Percentiles rank a stretch among this genome's conserved stretches.
Conservation (phyloP, 2,113 vertebrate species). For the Mixornis gularis region DNA sequence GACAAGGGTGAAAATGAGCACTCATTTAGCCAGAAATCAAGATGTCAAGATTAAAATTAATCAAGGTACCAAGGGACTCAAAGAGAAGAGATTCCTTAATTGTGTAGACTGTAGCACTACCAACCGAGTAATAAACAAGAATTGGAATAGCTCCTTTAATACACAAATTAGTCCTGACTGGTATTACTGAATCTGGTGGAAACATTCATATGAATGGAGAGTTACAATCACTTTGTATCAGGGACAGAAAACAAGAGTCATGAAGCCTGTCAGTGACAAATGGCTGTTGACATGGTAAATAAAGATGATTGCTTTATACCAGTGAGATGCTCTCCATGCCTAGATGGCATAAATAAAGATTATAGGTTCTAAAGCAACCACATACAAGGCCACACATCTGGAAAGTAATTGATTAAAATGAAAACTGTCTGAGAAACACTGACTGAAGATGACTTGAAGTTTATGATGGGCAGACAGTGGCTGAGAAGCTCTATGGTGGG, state of each 20-base stretch:
- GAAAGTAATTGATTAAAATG: background rate
- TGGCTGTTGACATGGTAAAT: background rate
- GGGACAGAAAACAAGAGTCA: background rate
- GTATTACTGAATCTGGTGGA: background rate
- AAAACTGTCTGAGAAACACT: background rate
- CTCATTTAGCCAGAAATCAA: conserved; percentile 68
- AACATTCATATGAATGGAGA: background rate
- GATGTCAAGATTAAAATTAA: conserved; percentile 68
- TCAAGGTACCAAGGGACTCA: conserved; percentile 59
- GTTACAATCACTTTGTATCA: background rate
- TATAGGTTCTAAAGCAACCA: background rate
- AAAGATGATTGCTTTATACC: conserved; percentile 9
- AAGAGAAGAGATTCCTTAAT: conserved; percentile 59
- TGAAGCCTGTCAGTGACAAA: conserved; percentile 22
- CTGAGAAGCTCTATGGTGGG: background rate
- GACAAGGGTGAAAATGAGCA: conserved; percentile 65
- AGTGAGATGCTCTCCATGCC: background rate
- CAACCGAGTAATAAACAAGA: conserved; percentile 42
- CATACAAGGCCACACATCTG: background rate
- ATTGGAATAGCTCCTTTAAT: conserved; percentile 28
- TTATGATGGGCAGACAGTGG: background rate
- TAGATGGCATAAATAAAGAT: background rate
- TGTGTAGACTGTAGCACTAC: background rate
- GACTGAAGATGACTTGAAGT: background rate
- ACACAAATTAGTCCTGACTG: conserved; percentile 14